Evolutionary conservation across 2,797 vertebrate species (phyloP), one percentile per base, ranked within the genome.

Genomic region (Myripristis jacobus): DNA sequence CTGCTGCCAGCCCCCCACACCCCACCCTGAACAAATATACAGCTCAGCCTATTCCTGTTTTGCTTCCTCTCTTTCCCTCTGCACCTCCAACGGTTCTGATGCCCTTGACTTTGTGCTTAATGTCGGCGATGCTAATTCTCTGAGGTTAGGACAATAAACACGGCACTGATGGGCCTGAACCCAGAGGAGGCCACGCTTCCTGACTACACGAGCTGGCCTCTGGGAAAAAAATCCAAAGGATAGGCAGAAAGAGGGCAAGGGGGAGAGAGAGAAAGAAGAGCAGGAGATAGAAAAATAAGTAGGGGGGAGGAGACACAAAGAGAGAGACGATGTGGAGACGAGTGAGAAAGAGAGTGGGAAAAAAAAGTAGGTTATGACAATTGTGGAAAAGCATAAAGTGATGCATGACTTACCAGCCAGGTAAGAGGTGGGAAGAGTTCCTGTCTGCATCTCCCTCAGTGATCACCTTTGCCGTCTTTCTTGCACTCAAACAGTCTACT

Each of bases 71-170:
- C 62, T 59, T 76, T 73, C 71, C 62, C 67, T 62, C 56, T 57
- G 65, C 38, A 80, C 43, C 77, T 82, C 80, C 70, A 34, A 34
- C 0, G 44, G 52, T 66, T 81, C 73, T 16, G 64, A 79, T 80
- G 84, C 63, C 89, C 89, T 84, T 89, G 86, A 89, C 85, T 79
- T 83, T 85, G 82, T 70, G 62, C 81, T 67, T 25, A 2, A 63
- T 74, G 82, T 87, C 87, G 75, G 70, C 52, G 59, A 79, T 80
- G 75, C 81, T 89, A 87, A 92, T 89, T 88, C 78, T 80, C 68
- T 65, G 74, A 89, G 88, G 86, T 92, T 89, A 89, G 78, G 85
- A 92, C 87, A 94, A 94, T 93, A 94, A 94, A 94, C 92, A 91
- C 65, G 3, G 10, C 55, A 29, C 70, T 73, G 85, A 86, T 87